Evolutionary conservation across 2,113 vertebrate genomes (phyloP), one percentile per base, ranked within the genome.

Genomic region (Stigmatopora argus): DNA sequence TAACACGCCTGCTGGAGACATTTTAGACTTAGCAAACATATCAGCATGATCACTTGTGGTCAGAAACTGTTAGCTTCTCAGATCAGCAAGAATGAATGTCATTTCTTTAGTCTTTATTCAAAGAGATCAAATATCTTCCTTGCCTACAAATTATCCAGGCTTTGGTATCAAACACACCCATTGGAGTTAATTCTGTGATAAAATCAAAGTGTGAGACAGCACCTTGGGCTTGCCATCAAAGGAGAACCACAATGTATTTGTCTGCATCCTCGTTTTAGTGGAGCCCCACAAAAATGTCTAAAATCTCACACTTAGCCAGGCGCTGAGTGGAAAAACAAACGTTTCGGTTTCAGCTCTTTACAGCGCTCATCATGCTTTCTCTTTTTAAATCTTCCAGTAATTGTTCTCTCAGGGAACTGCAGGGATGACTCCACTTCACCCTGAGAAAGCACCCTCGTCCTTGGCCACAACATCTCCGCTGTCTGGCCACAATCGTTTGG

Each of bases 401-500:
- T 85, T 84, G 81, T 85, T 87, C 83, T 78, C 70, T 79, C 77
- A 79, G 75, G 75, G 69, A 70, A 80, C 81, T 74, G 2, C 81
- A 82, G 55, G 64, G 69, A 84, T 87, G 71, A 49, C 78, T 82
- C 70, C 75, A 69, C 72, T 85, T 87, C 75, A 86, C 74, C 75
- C 78, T 44, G 66, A 77, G 70, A 78, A 68, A 71, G 73, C 66
- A 80, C 81, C 75, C 85, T 59, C 77, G 71, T 69, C 73, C 72
- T 79, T 57, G 70, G 78, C 87, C 83, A 49, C 87, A 89, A 82
- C 74, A 86, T 86, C 86, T 84, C 87, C 66, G 71, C 87, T 83
- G 87, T 87, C 87, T 90, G 65, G 17, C 89, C 87, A 74, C 89
- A 85, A 79, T 70, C 77, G 80, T 82, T 83, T 81, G 77, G 78